phyloP scores from a whole-genome alignment of 2,113 vertebrate genomes.

The Dicentrarchus labrax region DNA sequence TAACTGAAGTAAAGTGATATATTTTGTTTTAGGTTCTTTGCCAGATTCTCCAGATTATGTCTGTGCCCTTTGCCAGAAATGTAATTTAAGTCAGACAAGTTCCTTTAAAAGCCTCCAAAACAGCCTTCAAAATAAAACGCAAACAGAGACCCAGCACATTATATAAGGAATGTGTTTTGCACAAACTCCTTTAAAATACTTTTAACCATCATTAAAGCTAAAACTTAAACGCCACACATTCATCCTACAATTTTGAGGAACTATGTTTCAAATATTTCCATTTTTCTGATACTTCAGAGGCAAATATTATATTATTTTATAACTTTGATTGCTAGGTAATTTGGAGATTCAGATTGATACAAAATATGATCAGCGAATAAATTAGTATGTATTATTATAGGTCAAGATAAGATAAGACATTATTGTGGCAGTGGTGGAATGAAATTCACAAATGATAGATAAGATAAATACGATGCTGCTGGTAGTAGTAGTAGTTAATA shows the following conservation, averaged over 20 bases:
- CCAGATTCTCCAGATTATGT: not conserved
- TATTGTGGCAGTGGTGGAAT: not conserved
- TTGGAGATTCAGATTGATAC: not conserved
- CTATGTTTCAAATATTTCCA: not conserved
- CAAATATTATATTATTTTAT: not conserved
- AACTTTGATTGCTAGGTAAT: not conserved
- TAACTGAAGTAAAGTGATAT: not conserved
- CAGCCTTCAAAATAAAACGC: conserved; percentile 25
- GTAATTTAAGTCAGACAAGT: not conserved
- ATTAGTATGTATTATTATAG: not conserved
- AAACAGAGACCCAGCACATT: not conserved
- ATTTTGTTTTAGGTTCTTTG: not conserved
- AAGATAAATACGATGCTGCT: no score
- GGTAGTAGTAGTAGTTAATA: no score
- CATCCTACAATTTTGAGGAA: not conserved
- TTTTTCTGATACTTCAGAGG: not conserved
- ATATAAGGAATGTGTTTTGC: no score
- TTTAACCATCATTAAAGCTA: no score
- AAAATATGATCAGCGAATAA: not conserved
- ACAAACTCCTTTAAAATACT: no score
- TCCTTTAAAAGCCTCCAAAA: not conserved
- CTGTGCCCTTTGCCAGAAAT: not conserved
- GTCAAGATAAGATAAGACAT: not conserved
- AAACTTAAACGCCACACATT: no score
- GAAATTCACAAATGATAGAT: no score